Conservation (phyloP, 2,888 invertebrate species). For the Cremastobaeus sp. region DNA sequence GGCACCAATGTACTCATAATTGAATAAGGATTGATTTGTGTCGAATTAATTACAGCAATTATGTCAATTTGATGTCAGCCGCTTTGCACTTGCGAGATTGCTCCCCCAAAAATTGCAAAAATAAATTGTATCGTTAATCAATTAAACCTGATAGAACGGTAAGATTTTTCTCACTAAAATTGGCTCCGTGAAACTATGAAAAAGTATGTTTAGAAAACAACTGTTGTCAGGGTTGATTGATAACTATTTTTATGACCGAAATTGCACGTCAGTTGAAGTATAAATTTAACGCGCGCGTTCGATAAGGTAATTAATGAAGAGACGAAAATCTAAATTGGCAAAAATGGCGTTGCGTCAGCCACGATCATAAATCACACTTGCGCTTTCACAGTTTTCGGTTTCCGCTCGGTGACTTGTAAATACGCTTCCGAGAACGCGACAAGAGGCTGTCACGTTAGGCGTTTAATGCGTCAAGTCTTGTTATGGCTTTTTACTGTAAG, state of each 20-base stretch:
- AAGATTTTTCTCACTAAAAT: too few species aligned
- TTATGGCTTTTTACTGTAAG: slow-evolving; percentile 24
- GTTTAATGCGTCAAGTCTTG: slow-evolving; percentile 44
- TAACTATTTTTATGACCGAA: slow-evolving; percentile 17
- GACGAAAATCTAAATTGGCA: slow-evolving; percentile 51
- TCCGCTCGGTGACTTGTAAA: slow-evolving; percentile 48
- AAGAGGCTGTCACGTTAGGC: slow-evolving; percentile 36
- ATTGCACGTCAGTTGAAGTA: slow-evolving; percentile 37
- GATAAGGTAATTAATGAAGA: slow-evolving; percentile 59
- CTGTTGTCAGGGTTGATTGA: slow-evolving; percentile 19
- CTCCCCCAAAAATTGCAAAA: too few species aligned
- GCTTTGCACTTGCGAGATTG: too few species aligned
- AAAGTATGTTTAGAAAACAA: too few species aligned
- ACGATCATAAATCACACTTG: slow-evolving; percentile 53
- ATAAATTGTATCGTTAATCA: too few species aligned
- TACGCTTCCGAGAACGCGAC: slow-evolving; percentile 37
- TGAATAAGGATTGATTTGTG: too few species aligned
- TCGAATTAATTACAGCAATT: too few species aligned
- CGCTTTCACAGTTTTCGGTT: slow-evolving; percentile 41
- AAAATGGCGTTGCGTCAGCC: slow-evolving; percentile 34
- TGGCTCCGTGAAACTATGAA: too few species aligned
- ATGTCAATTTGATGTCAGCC: not conserved
- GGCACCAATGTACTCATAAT: too few species aligned
- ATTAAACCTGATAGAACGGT: too few species aligned
- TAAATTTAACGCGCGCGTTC: slow-evolving; percentile 44